Evolutionary conservation across 2,797 vertebrate species (phyloP), one percentile per base, ranked within the genome.

Genomic region (Nyctalus aviator): DNA sequence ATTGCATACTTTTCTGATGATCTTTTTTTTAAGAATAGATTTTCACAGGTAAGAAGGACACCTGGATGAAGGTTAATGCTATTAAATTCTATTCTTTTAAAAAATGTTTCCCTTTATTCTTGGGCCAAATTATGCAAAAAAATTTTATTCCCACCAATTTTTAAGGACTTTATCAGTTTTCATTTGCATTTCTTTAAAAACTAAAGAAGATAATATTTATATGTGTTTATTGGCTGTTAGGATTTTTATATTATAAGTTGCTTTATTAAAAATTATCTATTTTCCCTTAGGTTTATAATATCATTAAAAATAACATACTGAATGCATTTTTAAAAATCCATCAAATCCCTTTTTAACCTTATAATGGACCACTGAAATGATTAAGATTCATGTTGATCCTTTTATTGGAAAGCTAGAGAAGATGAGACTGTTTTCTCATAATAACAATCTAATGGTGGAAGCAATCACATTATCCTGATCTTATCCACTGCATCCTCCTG

Each of bases 181-280:
- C 13, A 75, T 94, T 62, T 93, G 20, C 3, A 81, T 93, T 85
- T 94, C 53, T 88, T 88, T 87, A 83, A 73, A 88, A 21, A 83
- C 32, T 68, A 76, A 48, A 88, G 18, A 75, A 62, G 21, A 88
- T 83, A 77, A 35, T 55, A 88, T 85, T 84, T 88, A 75, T 21
- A 41, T 77, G 18, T 86, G 6, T 30, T 85, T 93, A 44, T 85
- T 53, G n/a, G 20, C 2, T 90, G 7, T 53, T 66, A 41, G 35
- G 50, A 69, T 53, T 94, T 92, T 83, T 72, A 79, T 7, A 66
- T 90, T 59, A 81, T 82, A n/a, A 84, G 84, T 79, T 81, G 35
- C 3, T 44, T 84, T 92, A 66, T 32, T 27, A 23, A 79, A 59
- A 59, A 68, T 9, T 72, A 5, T 64, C 44, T 37, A 50, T 88